Percentiles rank a stretch among this genome's conserved stretches.
Evolutionary conservation across 2,888 invertebrate species (phyloP).

Genomic region (Eubasilissa splendida): DNA sequence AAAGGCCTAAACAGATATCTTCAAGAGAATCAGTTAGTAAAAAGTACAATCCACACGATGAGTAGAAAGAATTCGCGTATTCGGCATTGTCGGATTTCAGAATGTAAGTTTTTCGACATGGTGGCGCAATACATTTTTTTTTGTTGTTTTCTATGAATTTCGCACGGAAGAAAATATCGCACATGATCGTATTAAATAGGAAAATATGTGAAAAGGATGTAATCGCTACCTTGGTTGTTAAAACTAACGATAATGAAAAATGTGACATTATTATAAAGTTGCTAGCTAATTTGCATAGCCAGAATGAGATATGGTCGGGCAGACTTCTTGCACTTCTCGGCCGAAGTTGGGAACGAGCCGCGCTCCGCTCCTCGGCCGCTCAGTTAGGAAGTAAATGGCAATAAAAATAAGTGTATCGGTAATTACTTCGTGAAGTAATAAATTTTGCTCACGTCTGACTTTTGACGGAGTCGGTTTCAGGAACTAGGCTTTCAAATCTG

Average conservation of each 20-base stretch:
- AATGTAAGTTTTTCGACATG: too few relatives aligned
- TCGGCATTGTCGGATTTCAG: background rate
- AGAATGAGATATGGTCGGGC: background rate
- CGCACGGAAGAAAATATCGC: background rate
- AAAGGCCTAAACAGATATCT: constrained; percentile 37
- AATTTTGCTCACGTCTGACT: constrained; percentile 45
- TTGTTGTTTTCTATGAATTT: background rate
- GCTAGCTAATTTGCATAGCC: constrained; percentile 15
- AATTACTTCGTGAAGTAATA: constrained; percentile 55
- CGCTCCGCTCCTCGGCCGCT: constrained; percentile 36
- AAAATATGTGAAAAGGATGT: too few relatives aligned
- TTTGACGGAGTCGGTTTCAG: constrained; percentile 12
- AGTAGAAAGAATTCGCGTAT: constrained; percentile 21
- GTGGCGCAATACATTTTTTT: background rate
- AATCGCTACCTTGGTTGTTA: too few relatives aligned
- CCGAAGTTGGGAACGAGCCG: constrained; percentile 26
- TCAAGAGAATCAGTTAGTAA: constrained; percentile 22
- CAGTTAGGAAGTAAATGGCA: constrained; percentile 45
- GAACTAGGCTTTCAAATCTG: constrained; percentile 12
- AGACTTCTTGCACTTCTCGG: constrained; percentile 24
- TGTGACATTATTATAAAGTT: background rate
- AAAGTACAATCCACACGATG: constrained; percentile 19
- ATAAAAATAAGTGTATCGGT: constrained; percentile 52
- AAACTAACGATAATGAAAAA: too few relatives aligned
- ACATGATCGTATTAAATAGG: too few relatives aligned